phyloP scores from a whole-genome alignment of 1,140 invertebrate species.

The Wiebesia pumilae region DNA sequence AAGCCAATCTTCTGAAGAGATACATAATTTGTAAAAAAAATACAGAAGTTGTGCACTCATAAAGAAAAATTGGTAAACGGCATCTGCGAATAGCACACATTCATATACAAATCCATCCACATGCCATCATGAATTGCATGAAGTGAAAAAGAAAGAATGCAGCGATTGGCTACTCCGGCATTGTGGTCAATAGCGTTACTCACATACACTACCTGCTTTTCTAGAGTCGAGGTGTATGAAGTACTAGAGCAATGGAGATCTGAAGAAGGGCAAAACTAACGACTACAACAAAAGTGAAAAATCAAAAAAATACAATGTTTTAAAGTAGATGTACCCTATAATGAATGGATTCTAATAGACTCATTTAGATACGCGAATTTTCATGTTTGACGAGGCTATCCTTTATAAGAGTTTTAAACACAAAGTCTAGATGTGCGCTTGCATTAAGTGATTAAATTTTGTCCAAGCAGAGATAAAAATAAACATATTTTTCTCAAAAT shows the following conservation, averaged over 20 bases:
- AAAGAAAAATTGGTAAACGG: background rate
- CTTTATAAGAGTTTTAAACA: background rate
- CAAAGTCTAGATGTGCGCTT: background rate
- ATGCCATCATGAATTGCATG: background rate
- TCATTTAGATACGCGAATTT: background rate
- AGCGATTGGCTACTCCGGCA: background rate
- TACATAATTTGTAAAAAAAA: background rate
- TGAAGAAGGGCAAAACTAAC: background rate
- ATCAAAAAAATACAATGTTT: background rate
- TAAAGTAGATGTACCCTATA: background rate
- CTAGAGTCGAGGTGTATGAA: background rate
- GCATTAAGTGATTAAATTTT: background rate
- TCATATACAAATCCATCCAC: background rate
- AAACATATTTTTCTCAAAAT: background rate
- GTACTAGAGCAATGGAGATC: background rate
- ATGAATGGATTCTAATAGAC: background rate
- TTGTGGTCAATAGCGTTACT: background rate
- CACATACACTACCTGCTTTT: background rate
- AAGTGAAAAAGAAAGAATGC: background rate
- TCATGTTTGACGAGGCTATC: background rate
- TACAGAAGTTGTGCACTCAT: background rate
- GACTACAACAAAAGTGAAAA: background rate
- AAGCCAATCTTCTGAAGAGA: too few relatives aligned
- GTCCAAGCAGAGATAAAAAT: background rate
- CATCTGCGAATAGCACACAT: background rate